Conservation (phyloP, 1,140 invertebrate genomes). For the Tetragnatha versicolor region DNA sequence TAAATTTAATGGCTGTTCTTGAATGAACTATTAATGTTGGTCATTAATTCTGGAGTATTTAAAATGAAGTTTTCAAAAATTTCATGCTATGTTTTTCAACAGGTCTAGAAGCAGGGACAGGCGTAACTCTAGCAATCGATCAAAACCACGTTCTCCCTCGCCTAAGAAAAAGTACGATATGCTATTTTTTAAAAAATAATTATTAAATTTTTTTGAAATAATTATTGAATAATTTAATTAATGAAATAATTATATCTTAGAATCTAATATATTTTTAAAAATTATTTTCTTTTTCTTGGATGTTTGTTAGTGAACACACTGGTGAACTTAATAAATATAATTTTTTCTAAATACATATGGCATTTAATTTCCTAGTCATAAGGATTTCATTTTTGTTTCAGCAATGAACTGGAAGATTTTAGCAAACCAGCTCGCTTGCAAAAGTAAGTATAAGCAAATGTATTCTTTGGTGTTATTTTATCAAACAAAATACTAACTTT, state of each 20-base stretch:
- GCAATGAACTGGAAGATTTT: constrained; percentile 26
- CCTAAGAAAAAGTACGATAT: constrained; percentile 38
- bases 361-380: not conserved
- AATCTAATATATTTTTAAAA: not conserved
- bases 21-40: too few relatives aligned
- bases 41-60: too few relatives aligned
- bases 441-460: not conserved
- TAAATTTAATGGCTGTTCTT: too few relatives aligned
- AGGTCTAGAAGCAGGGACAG: constrained; percentile 30
- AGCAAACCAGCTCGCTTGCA: constrained; percentile 32
- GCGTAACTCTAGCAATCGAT: constrained; percentile 2
- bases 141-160: constrained; percentile 20
- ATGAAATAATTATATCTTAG: not conserved
- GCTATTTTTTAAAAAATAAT: too few relatives aligned
- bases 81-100: too few relatives aligned
- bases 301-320: not conserved
- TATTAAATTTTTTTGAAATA: too few relatives aligned
- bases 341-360: too few relatives aligned
- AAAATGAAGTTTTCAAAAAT: too few relatives aligned
- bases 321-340: not conserved
- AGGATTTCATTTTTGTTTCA: not conserved
- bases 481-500: too few relatives aligned
- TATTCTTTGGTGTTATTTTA: not conserved
- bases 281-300: not conserved
- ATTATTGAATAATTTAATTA: too few relatives aligned